Evolutionary conservation across 2,888 invertebrate species (phyloP).

Genomic region (Leptinotarsa haldemani): DNA sequence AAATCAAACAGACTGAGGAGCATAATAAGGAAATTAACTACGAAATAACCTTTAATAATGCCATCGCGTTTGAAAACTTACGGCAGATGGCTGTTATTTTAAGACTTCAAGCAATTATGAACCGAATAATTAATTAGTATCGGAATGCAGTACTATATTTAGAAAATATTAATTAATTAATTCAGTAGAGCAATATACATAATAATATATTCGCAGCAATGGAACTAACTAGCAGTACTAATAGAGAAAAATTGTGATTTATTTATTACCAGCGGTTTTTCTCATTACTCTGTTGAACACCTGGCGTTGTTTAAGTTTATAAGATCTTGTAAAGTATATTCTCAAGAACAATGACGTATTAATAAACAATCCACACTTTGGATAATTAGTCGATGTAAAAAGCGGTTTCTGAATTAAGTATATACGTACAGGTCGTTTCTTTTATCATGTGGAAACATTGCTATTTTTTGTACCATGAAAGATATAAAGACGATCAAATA

Average conservation of each 20-base stretch:
- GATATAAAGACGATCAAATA: no score
- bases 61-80: not conserved
- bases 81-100: constrained; percentile 20
- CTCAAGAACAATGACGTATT: not conserved
- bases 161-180: constrained; percentile 30
- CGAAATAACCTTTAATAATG: not conserved
- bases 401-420: not conserved
- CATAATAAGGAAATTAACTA: not conserved
- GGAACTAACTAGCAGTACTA: constrained; percentile 25
- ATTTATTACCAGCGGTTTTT: constrained; percentile 28
- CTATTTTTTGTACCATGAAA: no score
- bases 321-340: not conserved
- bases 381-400: not conserved
- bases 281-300: constrained; percentile 21
- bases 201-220: constrained; percentile 22
- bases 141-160: constrained; percentile 17
- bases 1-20: not conserved
- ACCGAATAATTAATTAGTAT: constrained; percentile 28
- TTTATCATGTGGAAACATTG: no score
- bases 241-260: constrained; percentile 29
- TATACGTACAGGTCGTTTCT: no score
- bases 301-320: constrained; percentile 14
- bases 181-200: constrained; percentile 25
- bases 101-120: constrained; percentile 22
- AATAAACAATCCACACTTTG: constrained; percentile 4